phyloP scores from a whole-genome alignment of 2,888 invertebrate species.

The Campoplex capitator region DNA sequence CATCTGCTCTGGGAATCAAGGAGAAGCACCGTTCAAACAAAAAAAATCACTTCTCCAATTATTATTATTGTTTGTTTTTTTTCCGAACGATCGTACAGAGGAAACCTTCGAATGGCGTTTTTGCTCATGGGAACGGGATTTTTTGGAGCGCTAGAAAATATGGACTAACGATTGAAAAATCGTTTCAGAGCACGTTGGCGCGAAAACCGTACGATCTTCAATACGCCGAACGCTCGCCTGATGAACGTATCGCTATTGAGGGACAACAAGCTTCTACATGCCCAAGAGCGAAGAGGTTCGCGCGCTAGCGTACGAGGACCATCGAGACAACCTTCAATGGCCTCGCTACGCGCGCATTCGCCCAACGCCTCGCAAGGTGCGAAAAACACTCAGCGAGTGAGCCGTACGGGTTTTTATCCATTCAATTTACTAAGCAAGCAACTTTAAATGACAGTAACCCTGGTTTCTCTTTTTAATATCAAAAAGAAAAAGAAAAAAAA shows the following conservation, averaged over 20 bases:
- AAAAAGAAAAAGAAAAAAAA: constrained; percentile 45
- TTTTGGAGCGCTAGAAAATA: background rate
- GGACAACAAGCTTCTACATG: constrained; percentile 92
- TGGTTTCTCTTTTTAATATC: constrained; percentile 61
- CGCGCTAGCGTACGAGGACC: constrained; percentile 92
- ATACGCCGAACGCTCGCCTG: constrained; percentile 96
- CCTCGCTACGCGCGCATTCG: constrained; percentile 93
- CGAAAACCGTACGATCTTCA: constrained; percentile 96
- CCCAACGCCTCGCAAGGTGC: constrained; percentile 89
- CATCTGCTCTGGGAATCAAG: too few relatives aligned
- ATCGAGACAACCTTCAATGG: constrained; percentile 94
- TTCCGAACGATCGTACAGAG: background rate
- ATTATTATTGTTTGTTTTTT: background rate
- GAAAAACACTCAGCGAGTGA: constrained; percentile 84
- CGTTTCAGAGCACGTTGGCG: constrained; percentile 94
- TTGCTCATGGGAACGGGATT: background rate
- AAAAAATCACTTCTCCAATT: background rate
- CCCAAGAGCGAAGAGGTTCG: constrained; percentile 92
- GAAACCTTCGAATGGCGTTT: background rate
- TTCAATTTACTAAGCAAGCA: constrained; percentile 84
- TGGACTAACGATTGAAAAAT: background rate
- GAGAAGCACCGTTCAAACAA: background rate
- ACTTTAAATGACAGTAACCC: constrained; percentile 73
- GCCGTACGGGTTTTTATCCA: constrained; percentile 84
- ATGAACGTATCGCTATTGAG: constrained; percentile 95